phyloP scores from a whole-genome alignment of 2,888 invertebrate species.

The Athrips mouffetella region DNA sequence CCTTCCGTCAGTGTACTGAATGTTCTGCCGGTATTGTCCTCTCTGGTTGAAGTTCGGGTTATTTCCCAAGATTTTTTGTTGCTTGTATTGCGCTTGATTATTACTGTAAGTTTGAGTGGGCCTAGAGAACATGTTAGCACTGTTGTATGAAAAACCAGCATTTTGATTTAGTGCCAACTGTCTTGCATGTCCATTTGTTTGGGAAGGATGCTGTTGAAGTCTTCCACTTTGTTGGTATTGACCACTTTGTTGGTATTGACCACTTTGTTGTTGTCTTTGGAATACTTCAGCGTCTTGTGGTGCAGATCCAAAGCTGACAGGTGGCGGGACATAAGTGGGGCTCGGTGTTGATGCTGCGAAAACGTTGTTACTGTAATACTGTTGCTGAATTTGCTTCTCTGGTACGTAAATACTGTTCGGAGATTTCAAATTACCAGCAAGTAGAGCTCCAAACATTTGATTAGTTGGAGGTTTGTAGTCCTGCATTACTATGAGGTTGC shows the following conservation, averaged over 20 bases:
- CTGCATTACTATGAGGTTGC: conserved; percentile 62
- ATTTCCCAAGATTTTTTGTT: conserved; percentile 33
- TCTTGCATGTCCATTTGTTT: conserved; percentile 38
- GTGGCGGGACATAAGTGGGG: conserved; percentile 50
- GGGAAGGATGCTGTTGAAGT: conserved; percentile 12
- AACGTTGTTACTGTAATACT: conserved; percentile 37
- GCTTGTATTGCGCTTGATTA: conserved; percentile 32
- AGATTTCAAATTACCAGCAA: conserved; percentile 47
- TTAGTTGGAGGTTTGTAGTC: conserved; percentile 65
- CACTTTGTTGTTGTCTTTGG: conserved; percentile 48
- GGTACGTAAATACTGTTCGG: conserved; percentile 54
- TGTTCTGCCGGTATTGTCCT: conserved; percentile 36
- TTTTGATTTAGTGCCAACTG: conserved; percentile 34
- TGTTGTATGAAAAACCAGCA: conserved; percentile 25
- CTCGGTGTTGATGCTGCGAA: conserved; percentile 59
- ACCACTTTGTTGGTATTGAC: conserved; percentile 40
- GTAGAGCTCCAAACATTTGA: conserved; percentile 54
- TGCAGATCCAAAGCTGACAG: conserved; percentile 36
- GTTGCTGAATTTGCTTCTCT: conserved; percentile 49
- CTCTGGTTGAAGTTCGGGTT: conserved; percentile 34
- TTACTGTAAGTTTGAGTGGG: conserved; percentile 36
- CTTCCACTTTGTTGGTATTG: conserved; percentile 38
- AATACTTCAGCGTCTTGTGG: conserved; percentile 43
- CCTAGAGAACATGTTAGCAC: conserved; percentile 29
- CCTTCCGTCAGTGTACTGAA: conserved; percentile 40